These are phyloP conservation scores for Napeogenes sylphis DNA, from an alignment of 2,888 invertebrate genomes.

Conservation along the genomic window DNA sequence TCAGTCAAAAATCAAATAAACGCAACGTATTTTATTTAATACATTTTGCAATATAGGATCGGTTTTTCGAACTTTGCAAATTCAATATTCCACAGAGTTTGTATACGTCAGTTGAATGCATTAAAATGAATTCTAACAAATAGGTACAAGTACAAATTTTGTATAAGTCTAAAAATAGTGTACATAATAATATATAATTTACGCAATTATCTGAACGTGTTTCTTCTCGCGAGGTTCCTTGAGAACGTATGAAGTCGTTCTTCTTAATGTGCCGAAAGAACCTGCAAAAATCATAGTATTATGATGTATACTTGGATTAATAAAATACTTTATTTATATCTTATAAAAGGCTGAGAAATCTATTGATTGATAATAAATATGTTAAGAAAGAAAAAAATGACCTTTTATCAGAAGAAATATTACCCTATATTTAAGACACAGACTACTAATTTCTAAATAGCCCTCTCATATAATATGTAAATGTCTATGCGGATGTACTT, in stretches of 20 bases:
- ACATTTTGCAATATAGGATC: too few relatives aligned
- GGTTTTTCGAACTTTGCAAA: background rate
- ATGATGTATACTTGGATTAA: too few relatives aligned
- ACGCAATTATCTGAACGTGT: constrained; percentile 68
- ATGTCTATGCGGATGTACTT: too few relatives aligned
- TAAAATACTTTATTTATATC: background rate
- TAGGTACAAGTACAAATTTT: constrained; percentile 9
- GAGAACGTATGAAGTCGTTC: constrained; percentile 66
- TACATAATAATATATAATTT: constrained; percentile 26
- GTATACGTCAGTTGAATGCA: background rate
- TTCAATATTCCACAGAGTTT: background rate
- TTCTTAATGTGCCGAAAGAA: constrained; percentile 57
- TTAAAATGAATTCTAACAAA: background rate
- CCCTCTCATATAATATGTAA: too few relatives aligned
- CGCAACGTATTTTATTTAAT: too few relatives aligned
- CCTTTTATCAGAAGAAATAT: too few relatives aligned
- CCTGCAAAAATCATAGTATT: constrained; percentile 40
- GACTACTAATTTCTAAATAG: too few relatives aligned
- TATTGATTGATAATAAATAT: too few relatives aligned
- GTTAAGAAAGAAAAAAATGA: too few relatives aligned
- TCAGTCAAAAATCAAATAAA: too few relatives aligned
- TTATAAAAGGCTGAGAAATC: too few relatives aligned
- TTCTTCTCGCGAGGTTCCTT: constrained; percentile 67
- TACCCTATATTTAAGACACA: too few relatives aligned
- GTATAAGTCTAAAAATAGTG: constrained; percentile 6